A percentile compares a stretch with the other conserved stretches of the same genome.
Evolutionary conservation across 2,797 vertebrate genomes (phyloP).

Genomic region (Ambastaia sidthimunki): DNA sequence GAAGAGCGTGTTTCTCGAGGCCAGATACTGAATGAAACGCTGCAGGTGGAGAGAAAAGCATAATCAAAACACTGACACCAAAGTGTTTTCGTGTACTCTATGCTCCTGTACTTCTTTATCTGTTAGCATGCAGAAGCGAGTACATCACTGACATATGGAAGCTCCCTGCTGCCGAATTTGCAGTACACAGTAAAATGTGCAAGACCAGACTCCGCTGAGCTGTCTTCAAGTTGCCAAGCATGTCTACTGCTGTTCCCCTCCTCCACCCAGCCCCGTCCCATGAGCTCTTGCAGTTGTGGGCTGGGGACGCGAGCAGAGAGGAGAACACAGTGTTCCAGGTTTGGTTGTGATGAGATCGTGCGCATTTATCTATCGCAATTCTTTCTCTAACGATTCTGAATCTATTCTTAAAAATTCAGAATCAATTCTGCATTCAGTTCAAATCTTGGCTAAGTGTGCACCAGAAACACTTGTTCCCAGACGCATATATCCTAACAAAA

Average conservation of each 20-base stretch:
- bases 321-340: neutral
- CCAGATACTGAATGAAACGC: slow-evolving; percentile 95
- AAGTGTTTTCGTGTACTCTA: neutral
- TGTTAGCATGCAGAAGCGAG: neutral
- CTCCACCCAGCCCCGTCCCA: slow-evolving; percentile 1
- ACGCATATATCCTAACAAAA: no score
- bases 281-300: slow-evolving; percentile 5
- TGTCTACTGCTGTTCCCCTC: slow-evolving; percentile 12
- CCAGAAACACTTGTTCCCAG: no score
- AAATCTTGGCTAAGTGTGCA: no score
- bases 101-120: slow-evolving; percentile 17
- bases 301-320: slow-evolving; percentile 19
- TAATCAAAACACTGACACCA: slow-evolving; percentile 20
- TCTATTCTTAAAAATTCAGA: no score
- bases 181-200: neutral
- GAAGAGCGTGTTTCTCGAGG: slow-evolving; percentile 93
- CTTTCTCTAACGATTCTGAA: no score
- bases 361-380: no score
- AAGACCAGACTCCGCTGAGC: slow-evolving; percentile 34
- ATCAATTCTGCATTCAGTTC: no score
- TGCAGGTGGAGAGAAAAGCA: slow-evolving; percentile 62
- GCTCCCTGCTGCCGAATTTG: slow-evolving; percentile 17
- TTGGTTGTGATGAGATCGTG: slow-evolving; percentile 6
- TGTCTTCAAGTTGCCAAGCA: slow-evolving; percentile 20
- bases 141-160: slow-evolving; percentile 18